phyloP scores from a whole-genome alignment of 23 tunicate species.

The Trididemnum nubilum region DNA sequence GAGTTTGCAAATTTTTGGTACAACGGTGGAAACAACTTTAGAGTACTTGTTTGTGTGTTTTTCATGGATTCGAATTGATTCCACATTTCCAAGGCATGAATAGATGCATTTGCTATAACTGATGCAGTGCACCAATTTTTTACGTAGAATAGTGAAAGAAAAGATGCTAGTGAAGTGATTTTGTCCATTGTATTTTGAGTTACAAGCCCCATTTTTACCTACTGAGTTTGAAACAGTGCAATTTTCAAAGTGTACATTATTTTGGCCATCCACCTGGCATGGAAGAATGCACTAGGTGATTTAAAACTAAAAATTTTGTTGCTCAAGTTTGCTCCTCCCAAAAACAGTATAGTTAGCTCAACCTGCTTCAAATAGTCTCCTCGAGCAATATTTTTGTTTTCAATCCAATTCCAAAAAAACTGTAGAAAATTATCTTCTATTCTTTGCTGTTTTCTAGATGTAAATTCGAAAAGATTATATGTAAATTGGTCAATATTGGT shows the following conservation, averaged over 20 bases:
- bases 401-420: conserved; percentile 1
- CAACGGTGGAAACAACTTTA: not conserved
- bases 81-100: conserved; percentile 4
- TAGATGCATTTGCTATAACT: not conserved
- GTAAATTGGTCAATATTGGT: not conserved
- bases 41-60: not conserved
- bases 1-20: not conserved
- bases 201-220: not conserved
- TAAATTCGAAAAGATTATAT: not conserved
- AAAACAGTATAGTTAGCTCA: conserved; percentile 1
- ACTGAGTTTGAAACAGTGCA: not conserved
- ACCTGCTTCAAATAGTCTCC: not conserved
- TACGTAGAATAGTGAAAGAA: conserved; percentile 14
- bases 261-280: not conserved
- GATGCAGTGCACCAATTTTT: conserved; percentile 4
- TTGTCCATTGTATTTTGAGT: not conserved
- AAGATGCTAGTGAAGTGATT: conserved; percentile 1
- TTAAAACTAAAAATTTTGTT: not conserved
- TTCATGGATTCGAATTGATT: not conserved
- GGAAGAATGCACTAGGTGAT: conserved; percentile 1
- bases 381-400: not conserved
- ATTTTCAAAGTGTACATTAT: not conserved
- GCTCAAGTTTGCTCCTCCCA: not conserved
- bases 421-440: not conserved
- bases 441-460: not conserved